These are phyloP conservation scores for Labeo calbasu DNA, from an alignment of 2,797 vertebrate genomes.

Conservation along the genomic window DNA sequence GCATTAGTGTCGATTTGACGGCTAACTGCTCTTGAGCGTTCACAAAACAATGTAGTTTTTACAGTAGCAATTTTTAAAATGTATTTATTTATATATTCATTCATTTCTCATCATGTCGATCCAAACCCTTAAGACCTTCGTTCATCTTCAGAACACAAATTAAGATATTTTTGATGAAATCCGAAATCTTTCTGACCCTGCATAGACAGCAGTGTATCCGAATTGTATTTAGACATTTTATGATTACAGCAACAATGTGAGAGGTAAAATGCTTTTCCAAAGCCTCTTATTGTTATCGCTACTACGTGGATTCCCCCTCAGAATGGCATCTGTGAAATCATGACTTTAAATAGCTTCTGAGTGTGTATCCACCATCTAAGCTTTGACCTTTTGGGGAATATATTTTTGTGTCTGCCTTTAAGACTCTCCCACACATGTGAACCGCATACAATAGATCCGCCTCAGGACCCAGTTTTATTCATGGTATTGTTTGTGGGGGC, in stretches of 20 bases:
- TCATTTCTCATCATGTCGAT: too few species aligned
- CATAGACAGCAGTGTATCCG: too few species aligned
- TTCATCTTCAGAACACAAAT: too few species aligned
- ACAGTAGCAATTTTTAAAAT: background rate
- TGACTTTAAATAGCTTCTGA: constrained; percentile 1
- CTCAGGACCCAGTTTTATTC: background rate
- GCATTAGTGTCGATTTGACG: background rate
- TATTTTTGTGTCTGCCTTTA: constrained; percentile 9
- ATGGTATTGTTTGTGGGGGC: constrained; percentile 27
- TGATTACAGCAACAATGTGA: background rate
- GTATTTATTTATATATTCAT: too few species aligned
- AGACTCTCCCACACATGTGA: constrained; percentile 16
- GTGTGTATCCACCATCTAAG: constrained; percentile 31
- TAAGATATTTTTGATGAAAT: too few species aligned
- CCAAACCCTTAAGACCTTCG: too few species aligned
- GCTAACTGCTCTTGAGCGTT: background rate
- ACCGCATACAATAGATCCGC: background rate
- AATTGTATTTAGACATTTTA: background rate
- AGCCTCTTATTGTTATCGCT: background rate
- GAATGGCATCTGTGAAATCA: background rate
- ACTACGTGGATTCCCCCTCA: background rate
- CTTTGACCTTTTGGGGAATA: constrained; percentile 37
- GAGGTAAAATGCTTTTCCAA: background rate
- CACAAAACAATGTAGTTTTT: background rate
- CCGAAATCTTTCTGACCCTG: too few species aligned